A percentile compares a stretch with the other conserved stretches of the same genome.
Evolutionary conservation across 2,113 vertebrate genomes (phyloP).

Genomic region (Mystacornis crossleyi): DNA sequence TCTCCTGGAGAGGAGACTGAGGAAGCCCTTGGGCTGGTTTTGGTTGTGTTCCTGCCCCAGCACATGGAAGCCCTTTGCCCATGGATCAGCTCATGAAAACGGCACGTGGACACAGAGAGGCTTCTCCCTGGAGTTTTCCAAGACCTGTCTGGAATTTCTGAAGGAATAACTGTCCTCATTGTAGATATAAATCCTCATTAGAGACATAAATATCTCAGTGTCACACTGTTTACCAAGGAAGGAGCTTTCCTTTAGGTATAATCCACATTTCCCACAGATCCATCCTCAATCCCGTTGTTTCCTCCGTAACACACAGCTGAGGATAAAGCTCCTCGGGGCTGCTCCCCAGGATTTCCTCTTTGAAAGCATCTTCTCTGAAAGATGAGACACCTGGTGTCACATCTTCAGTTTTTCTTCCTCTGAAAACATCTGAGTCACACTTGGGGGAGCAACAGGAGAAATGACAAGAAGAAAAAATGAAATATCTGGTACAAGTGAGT

Average conservation of each 20-base stretch:
- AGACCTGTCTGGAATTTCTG: background rate
- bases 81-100: background rate
- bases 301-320: background rate
- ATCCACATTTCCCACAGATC: background rate
- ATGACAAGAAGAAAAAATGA: background rate
- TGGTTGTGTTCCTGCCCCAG: background rate
- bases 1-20: background rate
- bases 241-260: background rate
- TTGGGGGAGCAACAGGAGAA: background rate
- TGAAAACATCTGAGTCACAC: background rate
- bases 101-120: fast-evolving
- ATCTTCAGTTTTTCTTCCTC: background rate
- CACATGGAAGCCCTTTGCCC: background rate
- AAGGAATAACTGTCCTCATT: background rate
- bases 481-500: background rate
- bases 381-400: background rate
- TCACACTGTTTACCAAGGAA: background rate
- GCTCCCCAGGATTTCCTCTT: background rate
- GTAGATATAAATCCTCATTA: background rate
- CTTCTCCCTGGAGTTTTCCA: background rate
- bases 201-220: background rate
- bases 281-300: background rate
- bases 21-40: background rate
- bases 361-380: background rate
- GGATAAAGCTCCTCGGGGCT: background rate